Base-by-base conservation (phyloP, 1,140 invertebrate species). In the Ceratina japonica region DNA sequence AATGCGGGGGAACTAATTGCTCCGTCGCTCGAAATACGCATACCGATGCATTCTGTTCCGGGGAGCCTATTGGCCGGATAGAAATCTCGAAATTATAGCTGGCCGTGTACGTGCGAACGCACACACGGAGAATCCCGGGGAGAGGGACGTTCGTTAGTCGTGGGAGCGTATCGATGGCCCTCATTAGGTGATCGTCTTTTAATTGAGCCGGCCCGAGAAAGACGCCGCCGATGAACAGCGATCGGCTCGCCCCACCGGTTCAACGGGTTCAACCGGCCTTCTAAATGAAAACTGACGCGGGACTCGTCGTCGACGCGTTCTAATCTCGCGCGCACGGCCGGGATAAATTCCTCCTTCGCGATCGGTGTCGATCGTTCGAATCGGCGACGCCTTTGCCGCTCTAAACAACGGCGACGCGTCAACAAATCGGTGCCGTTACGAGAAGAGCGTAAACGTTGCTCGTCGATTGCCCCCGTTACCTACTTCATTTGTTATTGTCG, bases 101-200 rank as follows among this genome's bases (percentile, higher is more conserved):
- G 16, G 59, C 49, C 65, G 65, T 51, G 59, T 79, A 73, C 61
- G 65, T 74, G 76, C 74, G 59, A n/a, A 7, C 37, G 24, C 3
- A 49, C 37, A 79, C 76, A 61, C n/a, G n/a, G n/a, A n/a, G n/a
- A 68, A 80, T 80, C 78, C 69, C 16, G 62, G n/a, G 52, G 16
- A 10, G 37, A 44, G 0, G 3, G 37, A 8, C 3, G 62, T 71
- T 83, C 82, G 73, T 81, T 74, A 73, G 69, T 24, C 24, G 27
- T 15, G 7, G 51, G 12, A 44, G 73, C 51, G 65, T 78, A 84
- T 82, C 77, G 59, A 83, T 81, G 81, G 76, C 70, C 74, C 78
- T 85, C 81, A 75, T 84, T 86, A 84, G 58, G 75, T 84, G 84
- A 82, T 86, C 75, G 82, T 79, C 84, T 86, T 86, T 84, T 81